Conservation (phyloP, 2,797 vertebrate species). For the Anguilla megastoma region DNA sequence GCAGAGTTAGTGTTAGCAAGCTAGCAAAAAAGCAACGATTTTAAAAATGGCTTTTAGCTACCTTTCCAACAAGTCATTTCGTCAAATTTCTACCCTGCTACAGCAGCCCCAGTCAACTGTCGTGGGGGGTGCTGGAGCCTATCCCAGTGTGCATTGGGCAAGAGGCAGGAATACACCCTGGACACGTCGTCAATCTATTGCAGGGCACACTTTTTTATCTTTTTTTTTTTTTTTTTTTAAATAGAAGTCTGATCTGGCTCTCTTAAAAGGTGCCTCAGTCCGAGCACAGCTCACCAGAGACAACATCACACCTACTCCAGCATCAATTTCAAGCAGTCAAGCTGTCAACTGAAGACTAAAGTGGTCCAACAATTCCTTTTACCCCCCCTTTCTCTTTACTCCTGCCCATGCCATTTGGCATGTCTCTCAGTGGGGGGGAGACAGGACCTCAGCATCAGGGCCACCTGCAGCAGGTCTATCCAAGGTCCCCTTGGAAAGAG, state of each 20-base stretch:
- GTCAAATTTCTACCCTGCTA: too few species aligned
- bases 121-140: too few species aligned
- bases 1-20: too few species aligned
- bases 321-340: conserved; percentile 63
- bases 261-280: conserved; percentile 56
- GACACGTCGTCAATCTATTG: too few species aligned
- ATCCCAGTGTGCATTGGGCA: too few species aligned
- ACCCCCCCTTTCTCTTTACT: conserved; percentile 24
- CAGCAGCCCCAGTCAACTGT: too few species aligned
- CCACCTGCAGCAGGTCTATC: not conserved
- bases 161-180: too few species aligned
- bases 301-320: conserved; percentile 41
- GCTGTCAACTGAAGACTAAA: conserved; percentile 60
- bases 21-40: too few species aligned
- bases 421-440: not conserved
- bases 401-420: not conserved
- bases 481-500: not conserved
- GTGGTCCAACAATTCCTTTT: conserved; percentile 50
- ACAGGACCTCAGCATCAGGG: not conserved
- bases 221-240: too few species aligned
- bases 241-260: conserved; percentile 15
- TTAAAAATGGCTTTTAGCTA: too few species aligned
- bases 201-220: too few species aligned
- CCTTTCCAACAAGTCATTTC: too few species aligned
- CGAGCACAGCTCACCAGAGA: conserved; percentile 43